Conservation (phyloP, 2,888 invertebrate species). For the Lysandra coridon region DNA sequence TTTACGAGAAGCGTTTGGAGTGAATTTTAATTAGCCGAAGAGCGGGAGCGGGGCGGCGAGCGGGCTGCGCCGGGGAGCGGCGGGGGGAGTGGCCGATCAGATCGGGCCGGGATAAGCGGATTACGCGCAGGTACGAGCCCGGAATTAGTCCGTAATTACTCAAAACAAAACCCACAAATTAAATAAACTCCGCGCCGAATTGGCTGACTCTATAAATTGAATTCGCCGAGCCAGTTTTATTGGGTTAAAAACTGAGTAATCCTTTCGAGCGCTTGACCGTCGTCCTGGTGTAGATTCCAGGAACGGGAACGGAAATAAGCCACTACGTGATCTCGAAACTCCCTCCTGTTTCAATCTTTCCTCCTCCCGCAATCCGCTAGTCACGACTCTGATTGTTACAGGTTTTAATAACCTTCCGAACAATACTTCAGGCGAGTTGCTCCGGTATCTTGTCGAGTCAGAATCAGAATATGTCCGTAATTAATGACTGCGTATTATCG, state of each 20-base stretch:
- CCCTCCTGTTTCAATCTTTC: neutral
- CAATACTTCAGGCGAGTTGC: neutral
- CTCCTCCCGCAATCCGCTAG: neutral
- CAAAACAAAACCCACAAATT: conserved; percentile 15
- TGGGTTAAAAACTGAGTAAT: neutral
- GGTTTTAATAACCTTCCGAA: conserved; percentile 1
- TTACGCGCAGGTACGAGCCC: conserved; percentile 6
- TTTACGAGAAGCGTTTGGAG: conserved; percentile 1
- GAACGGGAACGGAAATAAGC: too few species aligned
- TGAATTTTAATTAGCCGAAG: neutral
- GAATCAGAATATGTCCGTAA: conserved; percentile 14
- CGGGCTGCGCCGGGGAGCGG: neutral
- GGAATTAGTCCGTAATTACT: conserved; percentile 7
- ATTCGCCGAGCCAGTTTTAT: neutral
- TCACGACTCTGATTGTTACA: neutral
- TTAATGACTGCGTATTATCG: conserved; percentile 10
- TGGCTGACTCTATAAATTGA: neutral
- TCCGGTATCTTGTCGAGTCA: conserved; percentile 2
- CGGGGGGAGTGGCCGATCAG: neutral
- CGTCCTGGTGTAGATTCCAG: neutral
- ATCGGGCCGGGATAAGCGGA: conserved; percentile 12
- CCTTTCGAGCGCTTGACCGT: neutral
- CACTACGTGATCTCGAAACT: neutral
- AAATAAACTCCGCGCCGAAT: conserved; percentile 6
- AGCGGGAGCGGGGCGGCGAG: neutral